Percentiles rank a stretch among this genome's conserved stretches.
Conservation (phyloP, 30 jellyfish, hydroid and myxozoan species). For the Turritopsis dohrnii region DNA sequence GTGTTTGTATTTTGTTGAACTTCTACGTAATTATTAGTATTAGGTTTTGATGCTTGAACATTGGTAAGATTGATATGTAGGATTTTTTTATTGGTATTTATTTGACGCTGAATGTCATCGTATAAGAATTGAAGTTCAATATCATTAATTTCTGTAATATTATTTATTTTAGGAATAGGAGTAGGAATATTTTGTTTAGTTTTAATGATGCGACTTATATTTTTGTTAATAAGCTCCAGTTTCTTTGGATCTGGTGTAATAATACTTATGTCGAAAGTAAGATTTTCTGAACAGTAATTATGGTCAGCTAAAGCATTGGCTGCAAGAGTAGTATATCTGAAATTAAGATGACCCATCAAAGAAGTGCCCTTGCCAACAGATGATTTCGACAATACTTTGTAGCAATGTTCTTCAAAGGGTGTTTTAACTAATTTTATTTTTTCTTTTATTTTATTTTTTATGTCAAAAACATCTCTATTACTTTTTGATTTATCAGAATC, state of each 20-base stretch:
- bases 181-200: no score
- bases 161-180: no score
- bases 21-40: neutral
- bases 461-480: slow-evolving; percentile 13
- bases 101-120: no score
- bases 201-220: neutral
- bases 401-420: slow-evolving; percentile 17
- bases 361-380: neutral
- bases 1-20: neutral
- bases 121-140: no score
- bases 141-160: no score
- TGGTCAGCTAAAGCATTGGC: slow-evolving; percentile 5
- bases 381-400: neutral
- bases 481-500: neutral
- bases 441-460: slow-evolving; percentile 4
- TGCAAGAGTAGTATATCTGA: slow-evolving; percentile 1
- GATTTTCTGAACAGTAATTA: neutral
- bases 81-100: no score
- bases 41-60: neutral
- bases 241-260: neutral
- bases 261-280: neutral
- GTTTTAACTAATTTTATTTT: neutral
- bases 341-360: neutral
- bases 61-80: neutral
- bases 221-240: neutral